Conservation (phyloP, 2,797 vertebrate species). For the Microctenopoma steveboyesi region DNA sequence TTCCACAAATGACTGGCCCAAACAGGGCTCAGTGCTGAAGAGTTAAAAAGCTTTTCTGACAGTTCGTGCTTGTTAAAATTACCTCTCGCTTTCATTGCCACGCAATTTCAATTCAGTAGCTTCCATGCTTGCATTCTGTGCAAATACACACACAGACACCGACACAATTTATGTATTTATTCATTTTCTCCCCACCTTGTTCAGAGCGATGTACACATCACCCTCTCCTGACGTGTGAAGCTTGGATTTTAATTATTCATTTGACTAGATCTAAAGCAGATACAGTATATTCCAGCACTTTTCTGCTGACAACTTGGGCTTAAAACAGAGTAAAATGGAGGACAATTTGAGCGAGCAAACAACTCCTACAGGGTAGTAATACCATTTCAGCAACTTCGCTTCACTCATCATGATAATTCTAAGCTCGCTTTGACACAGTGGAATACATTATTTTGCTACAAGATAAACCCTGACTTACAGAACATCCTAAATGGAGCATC, state of each 20-base stretch:
- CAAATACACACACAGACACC: conserved; percentile 39
- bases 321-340: conserved; percentile 51
- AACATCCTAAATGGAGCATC: conserved; percentile 29
- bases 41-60: conserved; percentile 59
- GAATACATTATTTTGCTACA: conserved; percentile 38
- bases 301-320: conserved; percentile 69
- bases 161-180: conserved; percentile 76
- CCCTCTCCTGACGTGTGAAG: conserved; percentile 71
- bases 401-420: conserved; percentile 49
- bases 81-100: conserved; percentile 66
- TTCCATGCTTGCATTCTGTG: conserved; percentile 37
- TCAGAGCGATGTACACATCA: conserved; percentile 76
- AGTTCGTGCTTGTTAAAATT: conserved; percentile 68
- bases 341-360: conserved; percentile 60
- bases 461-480: conserved; percentile 38
- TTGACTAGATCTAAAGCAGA: conserved; percentile 72
- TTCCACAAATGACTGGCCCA: conserved; percentile 30
- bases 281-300: conserved; percentile 59
- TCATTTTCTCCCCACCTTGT: conserved; percentile 71
- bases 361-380: conserved; percentile 42
- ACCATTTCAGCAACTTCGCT: conserved; percentile 31
- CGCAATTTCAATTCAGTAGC: conserved; percentile 68
- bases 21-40: conserved; percentile 26
- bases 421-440: conserved; percentile 37
- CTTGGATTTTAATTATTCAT: conserved; percentile 81